Base-by-base conservation (phyloP, 2,113 vertebrate species). In the Cephalopterus ornatus region DNA sequence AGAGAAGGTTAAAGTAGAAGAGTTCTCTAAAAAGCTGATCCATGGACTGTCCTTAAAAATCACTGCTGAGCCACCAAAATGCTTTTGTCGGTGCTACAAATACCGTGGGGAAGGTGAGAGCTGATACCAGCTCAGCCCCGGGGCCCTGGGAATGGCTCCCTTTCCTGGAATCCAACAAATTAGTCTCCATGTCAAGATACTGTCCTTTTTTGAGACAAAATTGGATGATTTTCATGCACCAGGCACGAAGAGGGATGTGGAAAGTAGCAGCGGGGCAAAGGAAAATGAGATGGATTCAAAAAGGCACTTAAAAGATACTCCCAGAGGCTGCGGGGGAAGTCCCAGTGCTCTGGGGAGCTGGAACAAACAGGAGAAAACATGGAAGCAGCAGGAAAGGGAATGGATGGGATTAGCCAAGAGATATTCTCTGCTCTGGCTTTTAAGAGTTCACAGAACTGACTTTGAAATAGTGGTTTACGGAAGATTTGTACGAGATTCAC, bases 141-240 rank as follows among this genome's bases (percentile, higher is more conserved):
- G 1, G 0, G 4, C 14, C 23, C 14, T 7, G 4, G 1, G 11
- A 12, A 53, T 18, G 5, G 62, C 13, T 56, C 11, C 41, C 35
- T 32, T 12, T 5, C 80, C 87, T 67, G 35, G 39, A 59, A 47
- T 10, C 20, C 11, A 6, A 8, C 28, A 70, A 9, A 77, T 0
- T 0, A 10, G 9, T 6, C n/a, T 33, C 41, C 5, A 6, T 4
- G 39, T 32, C 8, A 6, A 58, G 42, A 15, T 14, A 4, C 9
- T 49, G 5, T 14, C 68, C 42, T 72, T 76, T 42, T 7, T 6
- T 50, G 30, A 86, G 47, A 8, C 21, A 1, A 23, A 65, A 44
- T 0, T 7, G 46, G 20, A 42, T 42, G 8, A 9, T 58, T 90
- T 85, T 39, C 70, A 27, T 1, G 49, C 58, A 49, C 58, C 41